phyloP scores from a whole-genome alignment of 1,140 invertebrate genomes.

The Chionoecetes opilio region DNA sequence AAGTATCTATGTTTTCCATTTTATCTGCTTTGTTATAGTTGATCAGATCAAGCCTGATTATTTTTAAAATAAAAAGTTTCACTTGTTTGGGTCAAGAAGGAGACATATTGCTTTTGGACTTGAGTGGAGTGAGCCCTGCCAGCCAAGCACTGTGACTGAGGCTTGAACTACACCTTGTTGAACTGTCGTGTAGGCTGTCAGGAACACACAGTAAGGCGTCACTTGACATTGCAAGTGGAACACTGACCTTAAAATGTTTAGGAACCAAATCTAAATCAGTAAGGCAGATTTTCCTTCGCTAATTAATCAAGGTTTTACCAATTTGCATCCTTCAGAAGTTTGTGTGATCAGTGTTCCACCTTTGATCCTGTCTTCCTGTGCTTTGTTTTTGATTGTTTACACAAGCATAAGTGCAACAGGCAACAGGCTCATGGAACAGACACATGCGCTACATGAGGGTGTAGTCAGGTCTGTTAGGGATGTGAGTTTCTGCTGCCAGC shows the following conservation, averaged over 20 bases:
- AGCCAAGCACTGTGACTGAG: slow-evolving; percentile 70
- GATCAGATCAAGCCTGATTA: slow-evolving; percentile 37
- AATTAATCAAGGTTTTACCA: background rate
- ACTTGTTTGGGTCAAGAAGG: slow-evolving; percentile 49
- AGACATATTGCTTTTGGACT: slow-evolving; percentile 61
- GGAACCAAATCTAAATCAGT: background rate
- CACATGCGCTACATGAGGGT: slow-evolving; percentile 47
- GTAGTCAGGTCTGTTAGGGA: slow-evolving; percentile 50
- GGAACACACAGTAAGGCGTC: slow-evolving; percentile 66
- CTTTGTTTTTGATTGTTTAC: slow-evolving; percentile 76
- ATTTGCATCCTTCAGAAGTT: slow-evolving; percentile 16
- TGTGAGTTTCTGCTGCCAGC: slow-evolving; percentile 43
- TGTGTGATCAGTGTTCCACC: slow-evolving; percentile 63
- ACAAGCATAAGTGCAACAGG: slow-evolving; percentile 69
- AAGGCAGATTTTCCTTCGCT: background rate
- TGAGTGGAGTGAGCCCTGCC: slow-evolving; percentile 71
- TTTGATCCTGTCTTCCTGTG: slow-evolving; percentile 66
- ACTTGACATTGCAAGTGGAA: slow-evolving; percentile 46
- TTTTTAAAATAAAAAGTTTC: slow-evolving; percentile 57
- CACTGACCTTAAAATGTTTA: slow-evolving; percentile 53
- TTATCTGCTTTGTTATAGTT: slow-evolving; percentile 45
- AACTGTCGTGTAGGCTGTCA: slow-evolving; percentile 72
- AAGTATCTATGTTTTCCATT: slow-evolving; percentile 48
- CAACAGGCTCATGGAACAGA: slow-evolving; percentile 72
- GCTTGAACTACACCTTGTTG: slow-evolving; percentile 72